Percentiles rank a stretch among this genome's conserved stretches.
Evolutionary conservation across 1,140 invertebrate genomes (phyloP).

Genomic region (Phenacoccus solenopsis): DNA sequence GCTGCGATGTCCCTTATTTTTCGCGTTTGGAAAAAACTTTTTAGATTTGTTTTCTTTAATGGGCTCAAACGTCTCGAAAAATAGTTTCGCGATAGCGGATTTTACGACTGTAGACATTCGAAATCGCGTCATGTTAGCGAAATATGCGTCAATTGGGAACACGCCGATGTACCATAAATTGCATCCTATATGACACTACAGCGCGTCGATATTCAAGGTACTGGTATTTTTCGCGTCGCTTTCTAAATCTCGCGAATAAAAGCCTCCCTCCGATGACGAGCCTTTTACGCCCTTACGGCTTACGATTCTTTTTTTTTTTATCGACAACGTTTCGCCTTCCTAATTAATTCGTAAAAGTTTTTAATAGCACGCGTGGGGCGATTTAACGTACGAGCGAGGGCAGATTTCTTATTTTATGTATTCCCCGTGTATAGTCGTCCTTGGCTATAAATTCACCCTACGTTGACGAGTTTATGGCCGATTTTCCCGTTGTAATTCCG

Average conservation of each 20-base stretch:
- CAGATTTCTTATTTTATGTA: background rate
- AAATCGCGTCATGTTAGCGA: background rate
- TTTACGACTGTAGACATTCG: background rate
- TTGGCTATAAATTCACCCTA: background rate
- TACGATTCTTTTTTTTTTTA: background rate
- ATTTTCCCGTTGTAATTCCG: too few species aligned
- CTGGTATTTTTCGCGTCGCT: background rate
- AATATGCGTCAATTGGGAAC: background rate
- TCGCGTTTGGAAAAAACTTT: background rate
- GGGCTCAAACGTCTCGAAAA: slow-evolving; percentile 1
- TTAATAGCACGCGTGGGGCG: background rate
- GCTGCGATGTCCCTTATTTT: background rate
- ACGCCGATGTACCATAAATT: background rate
- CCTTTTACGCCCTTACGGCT: background rate
- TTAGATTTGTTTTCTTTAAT: slow-evolving; percentile 3
- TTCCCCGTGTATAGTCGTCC: background rate
- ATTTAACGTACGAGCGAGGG: background rate
- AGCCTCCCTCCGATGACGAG: background rate
- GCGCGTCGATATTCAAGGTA: background rate
- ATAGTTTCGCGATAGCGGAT: background rate
- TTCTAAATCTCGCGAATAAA: background rate
- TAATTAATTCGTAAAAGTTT: background rate
- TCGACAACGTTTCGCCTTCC: background rate
- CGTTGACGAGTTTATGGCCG: background rate
- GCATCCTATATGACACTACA: background rate